These are phyloP conservation scores for Diadumene lineata DNA, from an alignment of 92 coral and sea anemone species.

Conservation along the genomic window DNA sequence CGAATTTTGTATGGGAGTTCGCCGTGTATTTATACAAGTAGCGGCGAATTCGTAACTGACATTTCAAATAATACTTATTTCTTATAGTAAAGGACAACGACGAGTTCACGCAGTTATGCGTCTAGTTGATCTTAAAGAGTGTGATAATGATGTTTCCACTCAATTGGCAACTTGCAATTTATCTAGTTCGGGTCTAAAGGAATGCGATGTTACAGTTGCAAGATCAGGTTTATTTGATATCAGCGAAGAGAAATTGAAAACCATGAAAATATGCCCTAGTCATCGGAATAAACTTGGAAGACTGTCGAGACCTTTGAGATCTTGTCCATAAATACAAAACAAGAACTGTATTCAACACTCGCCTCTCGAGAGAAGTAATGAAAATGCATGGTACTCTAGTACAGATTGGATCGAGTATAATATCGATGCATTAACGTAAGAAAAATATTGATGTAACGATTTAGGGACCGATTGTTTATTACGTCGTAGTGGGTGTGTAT, in stretches of 20 bases:
- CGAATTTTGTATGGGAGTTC: too few relatives aligned
- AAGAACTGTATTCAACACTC: neutral
- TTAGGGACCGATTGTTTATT: too few relatives aligned
- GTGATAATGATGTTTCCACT: conserved; percentile 1
- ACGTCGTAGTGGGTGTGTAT: too few relatives aligned
- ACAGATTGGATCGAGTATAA: neutral
- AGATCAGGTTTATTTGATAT: conserved; percentile 22
- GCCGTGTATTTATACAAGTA: too few relatives aligned
- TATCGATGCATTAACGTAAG: neutral
- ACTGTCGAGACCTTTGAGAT: conserved; percentile 42
- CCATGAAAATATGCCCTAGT: conserved; percentile 43
- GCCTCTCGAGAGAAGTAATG: conserved; percentile 17
- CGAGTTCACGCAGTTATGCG: too few relatives aligned
- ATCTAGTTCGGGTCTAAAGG: conserved; percentile 11
- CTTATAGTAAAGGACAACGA: too few relatives aligned
- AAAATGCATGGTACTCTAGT: neutral
- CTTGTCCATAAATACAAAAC: conserved; percentile 39
- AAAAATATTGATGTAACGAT: neutral
- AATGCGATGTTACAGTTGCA: conserved; percentile 26
- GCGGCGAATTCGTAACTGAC: too few relatives aligned
- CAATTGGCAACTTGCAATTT: conserved; percentile 33
- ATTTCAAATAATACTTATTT: too few relatives aligned
- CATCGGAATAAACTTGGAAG: conserved; percentile 47
- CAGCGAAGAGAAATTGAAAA: neutral
- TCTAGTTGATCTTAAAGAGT: neutral